Base-by-base conservation (phyloP, 1,140 invertebrate genomes). In the Hylaeus volcanicus region DNA sequence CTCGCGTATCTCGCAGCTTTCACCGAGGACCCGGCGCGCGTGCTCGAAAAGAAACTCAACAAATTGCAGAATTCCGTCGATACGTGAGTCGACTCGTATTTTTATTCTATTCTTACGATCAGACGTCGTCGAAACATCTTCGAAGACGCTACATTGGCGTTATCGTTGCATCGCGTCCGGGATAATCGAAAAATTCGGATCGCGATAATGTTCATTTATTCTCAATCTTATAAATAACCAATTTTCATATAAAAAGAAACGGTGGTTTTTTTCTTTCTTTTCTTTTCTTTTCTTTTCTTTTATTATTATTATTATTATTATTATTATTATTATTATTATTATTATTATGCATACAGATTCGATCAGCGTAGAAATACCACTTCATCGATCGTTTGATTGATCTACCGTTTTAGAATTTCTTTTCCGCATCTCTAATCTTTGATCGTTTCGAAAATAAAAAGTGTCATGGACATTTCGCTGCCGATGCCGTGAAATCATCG, bases 1-100 rank as follows among this genome's bases (percentile, higher is more conserved):
- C 89, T 96, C 1, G 92, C 94, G 2, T 95, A 96, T 83, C 91
- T 96, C 65, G 93, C 93, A 82, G 94, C 94, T 0, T 94, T 95
- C 84, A 95, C 95, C 26, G 94, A 95, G 76, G 91, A 94, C 15
- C 94, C 94, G 15, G 94, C 95, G 9, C 92, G 92, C 53, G 93
- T 93, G 3, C 94, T 95, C 0, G 94, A 95, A 78, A 93, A 93
- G 53, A 94, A 94, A 68, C 92, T 96, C 26, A 93, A 95, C 72
- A 94, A 95, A 64, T 84, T 96, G 1, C 93, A 94, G 45, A 93
- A 94, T 11, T 93, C 94, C 53, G 94, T 95, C 89, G 94, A 95
- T 88, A 94, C 93, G 96, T 96, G 92, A 96, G 95, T 95, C 78
- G 39, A 11, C 69, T 14, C 14, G 26, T 53, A 73, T n/a, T 60